These are phyloP conservation scores for Strigamia maritima DNA, from an alignment of 2,888 invertebrate genomes.

Conservation along the genomic window DNA sequence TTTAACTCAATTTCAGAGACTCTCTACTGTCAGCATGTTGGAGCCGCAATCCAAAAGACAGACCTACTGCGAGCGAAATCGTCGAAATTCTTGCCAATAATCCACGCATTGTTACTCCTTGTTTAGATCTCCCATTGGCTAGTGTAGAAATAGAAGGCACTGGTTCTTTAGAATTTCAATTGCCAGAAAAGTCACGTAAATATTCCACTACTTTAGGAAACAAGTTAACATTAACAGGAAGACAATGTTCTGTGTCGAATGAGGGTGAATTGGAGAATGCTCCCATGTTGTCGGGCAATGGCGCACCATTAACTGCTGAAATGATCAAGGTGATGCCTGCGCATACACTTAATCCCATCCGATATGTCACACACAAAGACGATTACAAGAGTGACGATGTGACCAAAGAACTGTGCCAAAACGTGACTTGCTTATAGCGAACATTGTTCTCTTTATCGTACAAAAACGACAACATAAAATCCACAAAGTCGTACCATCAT, in stretches of 20 bases:
- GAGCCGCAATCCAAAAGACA: slow-evolving; percentile 65
- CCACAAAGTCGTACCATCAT: too few relatives aligned
- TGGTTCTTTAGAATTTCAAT: slow-evolving; percentile 59
- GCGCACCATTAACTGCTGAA: slow-evolving; percentile 19
- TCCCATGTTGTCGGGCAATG: slow-evolving; percentile 38
- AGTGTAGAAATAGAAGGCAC: slow-evolving; percentile 69
- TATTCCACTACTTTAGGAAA: slow-evolving; percentile 34
- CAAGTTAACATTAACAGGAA: neutral
- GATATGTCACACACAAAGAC: slow-evolving; percentile 26
- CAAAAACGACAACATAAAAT: too few relatives aligned
- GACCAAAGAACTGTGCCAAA: slow-evolving; percentile 39
- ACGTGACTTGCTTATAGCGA: slow-evolving; percentile 38
- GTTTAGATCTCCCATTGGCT: slow-evolving; percentile 70
- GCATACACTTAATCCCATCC: slow-evolving; percentile 13
- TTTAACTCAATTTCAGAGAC: slow-evolving; percentile 60
- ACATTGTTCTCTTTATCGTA: neutral
- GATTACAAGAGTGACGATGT: slow-evolving; percentile 6
- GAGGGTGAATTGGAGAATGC: slow-evolving; percentile 8
- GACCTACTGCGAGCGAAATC: slow-evolving; percentile 74
- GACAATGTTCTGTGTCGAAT: neutral
- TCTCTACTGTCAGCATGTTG: slow-evolving; percentile 75
- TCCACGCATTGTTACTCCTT: slow-evolving; percentile 72
- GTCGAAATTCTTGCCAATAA: slow-evolving; percentile 75
- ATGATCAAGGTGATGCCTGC: slow-evolving; percentile 23
- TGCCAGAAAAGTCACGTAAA: slow-evolving; percentile 50